Conservation (phyloP, 1,140 invertebrate genomes). For the Monochamus saltuarius region DNA sequence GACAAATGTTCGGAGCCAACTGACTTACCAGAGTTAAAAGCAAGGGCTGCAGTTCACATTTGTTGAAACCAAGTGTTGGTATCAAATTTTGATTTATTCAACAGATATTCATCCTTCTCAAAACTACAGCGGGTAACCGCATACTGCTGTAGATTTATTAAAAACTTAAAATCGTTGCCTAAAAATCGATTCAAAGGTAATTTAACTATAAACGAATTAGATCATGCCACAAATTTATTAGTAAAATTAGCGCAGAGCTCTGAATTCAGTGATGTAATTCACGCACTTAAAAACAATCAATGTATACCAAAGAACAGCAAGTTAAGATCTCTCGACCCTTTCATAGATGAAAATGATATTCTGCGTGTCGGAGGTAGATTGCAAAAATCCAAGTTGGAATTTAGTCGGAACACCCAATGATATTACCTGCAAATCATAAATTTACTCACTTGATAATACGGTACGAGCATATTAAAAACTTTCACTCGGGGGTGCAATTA, state of each 20-base stretch:
- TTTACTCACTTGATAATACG: conserved; percentile 25
- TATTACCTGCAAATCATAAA: conserved; percentile 17
- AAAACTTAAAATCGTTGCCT: background rate
- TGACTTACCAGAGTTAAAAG: too few relatives aligned
- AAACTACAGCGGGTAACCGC: conserved; percentile 5
- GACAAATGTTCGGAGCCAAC: conserved; percentile 18
- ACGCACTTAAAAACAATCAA: conserved; percentile 1
- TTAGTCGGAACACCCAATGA: conserved; percentile 22
- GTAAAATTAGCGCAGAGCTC: conserved; percentile 6
- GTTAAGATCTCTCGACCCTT: conserved; percentile 26
- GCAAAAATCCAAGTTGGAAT: conserved; percentile 26
- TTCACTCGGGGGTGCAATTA: conserved; percentile 28
- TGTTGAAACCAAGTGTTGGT: too few relatives aligned
- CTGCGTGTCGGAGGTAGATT: conserved; percentile 41
- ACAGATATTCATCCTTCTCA: conserved; percentile 4
- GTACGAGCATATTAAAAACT: conserved; percentile 16
- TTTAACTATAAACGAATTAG: background rate
- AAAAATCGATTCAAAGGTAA: background rate
- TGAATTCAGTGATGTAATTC: conserved; percentile 5
- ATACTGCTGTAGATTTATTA: background rate
- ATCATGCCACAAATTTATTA: background rate
- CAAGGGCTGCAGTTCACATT: too few relatives aligned
- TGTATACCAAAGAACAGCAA: background rate
- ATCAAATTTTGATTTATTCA: background rate
- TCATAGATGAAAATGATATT: conserved; percentile 32